phyloP scores from a whole-genome alignment of 2,888 invertebrate genomes.

The Volucella inflata region DNA sequence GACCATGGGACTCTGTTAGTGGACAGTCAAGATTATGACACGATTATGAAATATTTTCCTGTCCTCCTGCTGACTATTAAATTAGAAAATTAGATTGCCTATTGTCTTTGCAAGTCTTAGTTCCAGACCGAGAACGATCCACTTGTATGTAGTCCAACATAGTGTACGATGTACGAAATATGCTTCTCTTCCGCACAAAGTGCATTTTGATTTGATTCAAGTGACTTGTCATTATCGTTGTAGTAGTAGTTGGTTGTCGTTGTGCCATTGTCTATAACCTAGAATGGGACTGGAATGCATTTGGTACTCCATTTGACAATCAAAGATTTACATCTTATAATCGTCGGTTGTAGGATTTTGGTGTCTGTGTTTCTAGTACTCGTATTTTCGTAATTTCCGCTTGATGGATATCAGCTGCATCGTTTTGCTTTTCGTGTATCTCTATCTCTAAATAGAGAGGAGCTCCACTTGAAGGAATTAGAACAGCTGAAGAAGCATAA shows the following conservation, averaged over 20 bases:
- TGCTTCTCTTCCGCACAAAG: conserved; percentile 45
- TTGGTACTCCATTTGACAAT: conserved; percentile 33
- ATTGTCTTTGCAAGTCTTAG: conserved; percentile 48
- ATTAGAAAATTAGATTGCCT: conserved; percentile 74
- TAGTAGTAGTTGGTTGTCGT: conserved; percentile 2
- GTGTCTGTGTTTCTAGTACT: conserved; percentile 2
- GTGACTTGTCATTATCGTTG: conserved; percentile 48
- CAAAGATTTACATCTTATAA: conserved; percentile 47
- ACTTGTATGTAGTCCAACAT: conserved; percentile 1
- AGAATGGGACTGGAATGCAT: conserved; percentile 49
- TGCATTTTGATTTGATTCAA: conserved; percentile 73
- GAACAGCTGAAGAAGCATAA: not conserved
- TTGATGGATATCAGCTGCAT: conserved; percentile 34
- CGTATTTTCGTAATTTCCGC: conserved; percentile 55
- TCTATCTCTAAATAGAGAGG: not conserved
- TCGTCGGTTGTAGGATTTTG: not conserved
- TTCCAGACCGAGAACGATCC: no score
- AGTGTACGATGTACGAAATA: conserved; percentile 31
- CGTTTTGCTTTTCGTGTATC: not conserved
- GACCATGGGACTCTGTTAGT: conserved; percentile 56
- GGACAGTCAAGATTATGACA: conserved; percentile 49
- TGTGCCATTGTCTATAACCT: conserved; percentile 24
- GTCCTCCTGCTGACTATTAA: conserved; percentile 59
- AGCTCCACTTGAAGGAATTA: conserved; percentile 4
- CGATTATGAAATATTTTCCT: conserved; percentile 64